A percentile compares a stretch with the other conserved stretches of the same genome.
These are phyloP conservation scores for Lucilia sericata DNA, from an alignment of 1,140 invertebrate species.

Conservation along the genomic window DNA sequence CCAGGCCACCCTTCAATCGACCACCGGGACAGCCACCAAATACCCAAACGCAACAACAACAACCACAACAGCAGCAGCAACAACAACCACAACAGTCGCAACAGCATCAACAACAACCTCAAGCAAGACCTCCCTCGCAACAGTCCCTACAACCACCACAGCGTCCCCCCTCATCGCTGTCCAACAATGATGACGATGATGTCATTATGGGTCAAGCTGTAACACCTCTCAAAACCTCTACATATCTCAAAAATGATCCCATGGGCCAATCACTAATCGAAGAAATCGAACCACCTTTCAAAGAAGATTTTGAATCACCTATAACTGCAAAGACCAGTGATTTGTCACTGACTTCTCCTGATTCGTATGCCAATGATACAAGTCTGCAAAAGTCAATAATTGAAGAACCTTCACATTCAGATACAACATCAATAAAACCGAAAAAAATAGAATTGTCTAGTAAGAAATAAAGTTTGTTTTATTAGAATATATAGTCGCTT, in stretches of 20 bases:
- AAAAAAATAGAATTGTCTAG: not conserved
- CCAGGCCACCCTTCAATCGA: conserved; percentile 55
- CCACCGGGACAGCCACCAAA: conserved; percentile 52
- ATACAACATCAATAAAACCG: not conserved
- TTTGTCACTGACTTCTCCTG: conserved; percentile 25
- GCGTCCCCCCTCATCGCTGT: conserved; percentile 55
- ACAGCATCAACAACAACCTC: conserved; percentile 55
- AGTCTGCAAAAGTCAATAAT: not conserved
- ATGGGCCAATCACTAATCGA: conserved; percentile 59
- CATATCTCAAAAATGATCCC: conserved; percentile 54
- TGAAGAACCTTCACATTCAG: not conserved
- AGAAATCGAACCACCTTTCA: conserved; percentile 56
- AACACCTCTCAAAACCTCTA: conserved; percentile 57
- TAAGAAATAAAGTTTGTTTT: not conserved
- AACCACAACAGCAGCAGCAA: conserved; percentile 55
- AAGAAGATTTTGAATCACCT: conserved; percentile 50
- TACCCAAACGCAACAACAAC: conserved; percentile 71
- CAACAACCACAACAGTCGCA: conserved; percentile 46
- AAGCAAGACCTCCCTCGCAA: conserved; percentile 34
- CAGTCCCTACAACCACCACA: conserved; percentile 55
- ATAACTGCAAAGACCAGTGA: conserved; percentile 38
- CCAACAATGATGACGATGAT: conserved; percentile 63
- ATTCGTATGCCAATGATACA: conserved; percentile 25
- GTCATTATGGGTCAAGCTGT: conserved; percentile 64
- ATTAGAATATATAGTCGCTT: not conserved